Conservation (phyloP, 2,797 vertebrate genomes). For the Siniperca scherzeri region DNA sequence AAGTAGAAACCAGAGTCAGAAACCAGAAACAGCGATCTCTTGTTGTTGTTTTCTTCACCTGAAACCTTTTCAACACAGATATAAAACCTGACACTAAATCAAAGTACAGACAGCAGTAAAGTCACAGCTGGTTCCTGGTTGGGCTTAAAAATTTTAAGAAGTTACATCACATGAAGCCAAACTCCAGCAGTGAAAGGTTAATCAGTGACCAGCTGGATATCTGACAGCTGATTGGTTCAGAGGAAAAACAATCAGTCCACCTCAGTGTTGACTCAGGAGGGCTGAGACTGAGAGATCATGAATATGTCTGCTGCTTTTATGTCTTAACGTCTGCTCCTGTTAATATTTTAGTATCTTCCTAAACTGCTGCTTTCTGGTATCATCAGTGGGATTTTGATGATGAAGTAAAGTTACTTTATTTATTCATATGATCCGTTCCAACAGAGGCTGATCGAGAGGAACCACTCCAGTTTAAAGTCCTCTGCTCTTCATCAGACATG, state of each 20-base stretch:
- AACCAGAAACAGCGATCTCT: neutral
- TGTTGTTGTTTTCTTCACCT: neutral
- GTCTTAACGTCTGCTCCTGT: neutral
- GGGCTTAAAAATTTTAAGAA: neutral
- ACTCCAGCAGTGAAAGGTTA: neutral
- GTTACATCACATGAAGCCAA: neutral
- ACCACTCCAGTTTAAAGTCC: too few relatives aligned
- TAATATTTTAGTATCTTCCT: too few relatives aligned
- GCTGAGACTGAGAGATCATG: neutral
- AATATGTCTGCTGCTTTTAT: too few relatives aligned
- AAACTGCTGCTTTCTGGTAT: too few relatives aligned
- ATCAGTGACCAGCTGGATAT: conserved; percentile 16
- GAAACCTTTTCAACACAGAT: neutral
- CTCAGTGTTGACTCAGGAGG: neutral
- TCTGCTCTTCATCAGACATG: too few relatives aligned
- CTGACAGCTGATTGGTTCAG: conserved; percentile 25
- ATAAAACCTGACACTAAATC: too few relatives aligned
- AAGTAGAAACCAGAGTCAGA: too few relatives aligned
- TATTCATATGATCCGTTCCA: too few relatives aligned
- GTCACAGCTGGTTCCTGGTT: neutral
- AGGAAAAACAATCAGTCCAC: neutral
- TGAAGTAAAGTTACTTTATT: too few relatives aligned
- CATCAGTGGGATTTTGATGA: too few relatives aligned
- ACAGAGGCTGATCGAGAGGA: too few relatives aligned
- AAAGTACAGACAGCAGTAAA: neutral